Conservation (phyloP, 1,140 invertebrate species). For the Drosophila nigrodunni region DNA sequence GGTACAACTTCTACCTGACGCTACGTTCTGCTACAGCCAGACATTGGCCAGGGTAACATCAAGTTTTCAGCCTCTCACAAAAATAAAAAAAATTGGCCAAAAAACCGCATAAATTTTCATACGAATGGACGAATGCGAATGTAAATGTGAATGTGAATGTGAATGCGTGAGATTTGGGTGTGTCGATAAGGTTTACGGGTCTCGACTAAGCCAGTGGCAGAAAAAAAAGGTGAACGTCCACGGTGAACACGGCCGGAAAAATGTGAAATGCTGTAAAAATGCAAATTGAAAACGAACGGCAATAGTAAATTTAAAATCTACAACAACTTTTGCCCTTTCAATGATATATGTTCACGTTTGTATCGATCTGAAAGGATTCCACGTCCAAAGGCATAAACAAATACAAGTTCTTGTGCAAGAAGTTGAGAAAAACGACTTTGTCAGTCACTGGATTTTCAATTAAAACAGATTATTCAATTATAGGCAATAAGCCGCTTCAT, state of each 20-base stretch:
- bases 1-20: slow-evolving; percentile 63
- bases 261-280: slow-evolving; percentile 65
- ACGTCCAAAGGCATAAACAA: slow-evolving; percentile 23
- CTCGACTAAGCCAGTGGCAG: slow-evolving; percentile 2
- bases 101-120: slow-evolving; percentile 70
- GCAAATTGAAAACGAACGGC: slow-evolving; percentile 69
- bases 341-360: slow-evolving; percentile 25
- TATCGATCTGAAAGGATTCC: slow-evolving; percentile 32
- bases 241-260: slow-evolving; percentile 8
- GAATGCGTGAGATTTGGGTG: slow-evolving; percentile 72
- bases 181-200: slow-evolving; percentile 60
- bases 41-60: slow-evolving; percentile 7
- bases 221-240: slow-evolving; percentile 39
- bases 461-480: slow-evolving; percentile 60
- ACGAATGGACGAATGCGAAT: slow-evolving; percentile 65
- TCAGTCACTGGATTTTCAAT: slow-evolving; percentile 62
- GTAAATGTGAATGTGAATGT: slow-evolving; percentile 44
- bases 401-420: slow-evolving; percentile 40
- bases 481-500: slow-evolving; percentile 22
- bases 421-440: not conserved
- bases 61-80: slow-evolving; percentile 34
- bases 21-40: not conserved
- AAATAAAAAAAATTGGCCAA: slow-evolving; percentile 23
- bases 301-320: slow-evolving; percentile 70
- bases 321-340: slow-evolving; percentile 1